Percentiles rank a stretch among this genome's conserved stretches.
Conservation (phyloP, 2,113 vertebrate species). For the Alaudala cheleensis region DNA sequence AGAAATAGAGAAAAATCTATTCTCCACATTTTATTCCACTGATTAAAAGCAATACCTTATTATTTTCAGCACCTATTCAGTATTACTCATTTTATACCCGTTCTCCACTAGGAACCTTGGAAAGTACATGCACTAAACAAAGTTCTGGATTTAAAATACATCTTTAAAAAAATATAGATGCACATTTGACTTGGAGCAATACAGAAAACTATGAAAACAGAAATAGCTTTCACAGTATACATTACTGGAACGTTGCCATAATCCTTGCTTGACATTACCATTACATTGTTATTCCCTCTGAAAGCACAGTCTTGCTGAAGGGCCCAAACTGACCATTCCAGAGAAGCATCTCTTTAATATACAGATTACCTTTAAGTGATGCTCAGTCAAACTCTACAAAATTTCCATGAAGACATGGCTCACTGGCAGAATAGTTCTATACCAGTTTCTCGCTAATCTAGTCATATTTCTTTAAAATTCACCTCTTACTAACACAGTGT, state of each 20-base stretch:
- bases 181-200: neutral
- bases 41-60: neutral
- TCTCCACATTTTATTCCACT: neutral
- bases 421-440: neutral
- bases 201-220: neutral
- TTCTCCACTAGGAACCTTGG: neutral
- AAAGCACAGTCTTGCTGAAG: conserved; percentile 6
- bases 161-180: neutral
- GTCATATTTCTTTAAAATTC: neutral
- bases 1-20: neutral
- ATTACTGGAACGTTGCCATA: neutral
- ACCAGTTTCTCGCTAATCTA: neutral
- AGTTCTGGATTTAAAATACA: neutral
- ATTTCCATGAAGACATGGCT: neutral
- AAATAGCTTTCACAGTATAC: neutral
- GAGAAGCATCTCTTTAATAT: neutral
- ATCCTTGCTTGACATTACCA: neutral
- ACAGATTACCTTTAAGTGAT: neutral
- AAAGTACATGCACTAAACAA: neutral
- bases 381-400: conserved; percentile 3
- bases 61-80: neutral
- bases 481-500: neutral
- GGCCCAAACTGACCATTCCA: conserved; percentile 26
- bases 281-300: neutral
- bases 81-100: neutral